A percentile compares a stretch with the other conserved stretches of the same genome.
Conservation (phyloP, 2,113 vertebrate genomes). For the Cephalopholis sonnerati region DNA sequence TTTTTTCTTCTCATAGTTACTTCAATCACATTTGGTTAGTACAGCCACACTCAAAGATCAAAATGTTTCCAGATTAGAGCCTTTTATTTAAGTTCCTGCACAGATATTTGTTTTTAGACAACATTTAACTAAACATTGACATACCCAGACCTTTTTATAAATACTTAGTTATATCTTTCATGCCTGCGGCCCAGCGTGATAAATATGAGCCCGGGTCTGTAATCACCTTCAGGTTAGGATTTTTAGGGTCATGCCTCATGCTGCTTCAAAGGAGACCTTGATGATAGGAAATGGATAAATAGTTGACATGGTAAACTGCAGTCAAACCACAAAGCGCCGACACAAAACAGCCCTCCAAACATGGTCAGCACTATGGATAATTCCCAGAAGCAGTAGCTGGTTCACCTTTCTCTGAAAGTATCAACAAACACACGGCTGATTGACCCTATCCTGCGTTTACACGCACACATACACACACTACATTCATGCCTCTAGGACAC, state of each 20-base stretch:
- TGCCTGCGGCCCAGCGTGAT: neutral
- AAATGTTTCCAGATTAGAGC: neutral
- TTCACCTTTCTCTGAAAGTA: conserved; percentile 40
- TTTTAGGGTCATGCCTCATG: neutral
- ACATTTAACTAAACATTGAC: neutral
- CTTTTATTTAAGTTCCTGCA: neutral
- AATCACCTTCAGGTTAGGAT: neutral
- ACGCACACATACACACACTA: conserved; percentile 14
- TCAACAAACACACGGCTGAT: conserved; percentile 57
- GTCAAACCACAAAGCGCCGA: conserved; percentile 8
- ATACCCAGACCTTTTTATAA: neutral
- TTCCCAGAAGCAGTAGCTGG: conserved; percentile 47
- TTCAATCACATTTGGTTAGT: neutral
- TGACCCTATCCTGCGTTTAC: conserved; percentile 23
- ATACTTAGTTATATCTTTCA: neutral
- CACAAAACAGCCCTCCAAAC: neutral
- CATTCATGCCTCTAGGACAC: conserved; percentile 22
- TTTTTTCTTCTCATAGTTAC: neutral
- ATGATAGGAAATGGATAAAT: conserved; percentile 24
- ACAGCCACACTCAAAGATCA: neutral
- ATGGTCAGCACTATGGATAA: neutral
- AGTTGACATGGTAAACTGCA: conserved; percentile 15
- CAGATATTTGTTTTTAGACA: neutral
- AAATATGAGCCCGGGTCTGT: neutral
- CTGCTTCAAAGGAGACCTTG: conserved; percentile 28